A percentile compares a stretch with the other conserved stretches of the same genome.
These are phyloP conservation scores for Melieria crassipennis DNA, from an alignment of 2,888 invertebrate genomes.

Conservation along the genomic window DNA sequence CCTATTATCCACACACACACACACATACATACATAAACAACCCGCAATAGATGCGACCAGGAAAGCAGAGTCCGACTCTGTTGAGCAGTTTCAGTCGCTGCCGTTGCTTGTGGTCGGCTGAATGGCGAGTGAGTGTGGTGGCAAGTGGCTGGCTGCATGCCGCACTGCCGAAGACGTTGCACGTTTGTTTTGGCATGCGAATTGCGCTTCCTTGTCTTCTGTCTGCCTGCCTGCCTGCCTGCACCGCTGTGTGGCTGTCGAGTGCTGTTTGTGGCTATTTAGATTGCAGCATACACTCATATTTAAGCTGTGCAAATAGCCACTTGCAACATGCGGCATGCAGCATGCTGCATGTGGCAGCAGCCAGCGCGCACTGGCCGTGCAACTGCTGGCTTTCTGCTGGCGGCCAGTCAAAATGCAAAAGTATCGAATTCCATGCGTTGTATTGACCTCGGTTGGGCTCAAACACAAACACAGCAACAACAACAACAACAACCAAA, in stretches of 20 bases:
- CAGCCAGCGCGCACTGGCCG: constrained; percentile 1
- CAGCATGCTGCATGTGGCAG: constrained; percentile 13
- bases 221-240: no score
- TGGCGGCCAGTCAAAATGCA: constrained; percentile 19
- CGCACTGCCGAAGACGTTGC: constrained; percentile 21
- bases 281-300: constrained; percentile 22
- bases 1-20: constrained; percentile 21
- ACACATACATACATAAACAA: not conserved
- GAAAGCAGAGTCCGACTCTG: constrained; percentile 8
- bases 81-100: not conserved
- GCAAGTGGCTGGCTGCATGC: not conserved
- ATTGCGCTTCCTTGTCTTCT: constrained; percentile 28
- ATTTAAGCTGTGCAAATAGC: constrained; percentile 32
- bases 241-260: not conserved
- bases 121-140: not conserved
- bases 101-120: not conserved
- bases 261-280: constrained; percentile 22
- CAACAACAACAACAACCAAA: constrained; percentile 23
- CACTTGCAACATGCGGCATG: constrained; percentile 27
- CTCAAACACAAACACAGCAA: constrained; percentile 23
- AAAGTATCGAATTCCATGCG: constrained; percentile 51
- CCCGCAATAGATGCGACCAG: not conserved
- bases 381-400: not conserved
- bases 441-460: constrained; percentile 51
- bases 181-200: constrained; percentile 33